Evolutionary conservation across 2,797 vertebrate species (phyloP).

Genomic region (Dryobates pubescens): DNA sequence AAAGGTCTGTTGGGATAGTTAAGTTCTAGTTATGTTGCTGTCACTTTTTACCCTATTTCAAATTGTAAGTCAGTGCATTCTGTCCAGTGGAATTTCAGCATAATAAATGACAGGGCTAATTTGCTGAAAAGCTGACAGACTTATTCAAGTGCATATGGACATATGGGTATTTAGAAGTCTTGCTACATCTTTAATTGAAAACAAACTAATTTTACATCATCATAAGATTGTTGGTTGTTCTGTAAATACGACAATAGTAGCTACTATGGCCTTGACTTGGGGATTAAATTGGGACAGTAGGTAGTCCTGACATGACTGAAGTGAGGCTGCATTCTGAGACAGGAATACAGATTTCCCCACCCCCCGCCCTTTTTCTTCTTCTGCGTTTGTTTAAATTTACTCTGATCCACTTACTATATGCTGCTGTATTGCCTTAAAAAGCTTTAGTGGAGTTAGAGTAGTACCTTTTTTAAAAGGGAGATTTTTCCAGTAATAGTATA

Average conservation of each 20-base stretch:
- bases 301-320: neutral
- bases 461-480: neutral
- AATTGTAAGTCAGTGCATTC: neutral
- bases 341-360: neutral
- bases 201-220: neutral
- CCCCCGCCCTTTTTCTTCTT: neutral
- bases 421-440: neutral
- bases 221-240: neutral
- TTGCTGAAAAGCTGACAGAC: neutral
- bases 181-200: neutral
- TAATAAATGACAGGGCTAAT: neutral
- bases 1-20: neutral
- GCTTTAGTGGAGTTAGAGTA: neutral
- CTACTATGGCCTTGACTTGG: neutral
- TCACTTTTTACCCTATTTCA: neutral
- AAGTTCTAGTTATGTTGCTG: neutral
- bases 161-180: neutral
- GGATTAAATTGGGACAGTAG: neutral
- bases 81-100: neutral
- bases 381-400: slow-evolving; percentile 2
- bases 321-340: neutral
- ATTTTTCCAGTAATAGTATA: neutral
- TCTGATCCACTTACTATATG: neutral
- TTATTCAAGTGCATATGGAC: neutral
- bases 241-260: neutral